A percentile compares a stretch with the other conserved stretches of the same genome.
Evolutionary conservation across 2,888 invertebrate species (phyloP).

Genomic region (Phragmatobia fuliginosa): DNA sequence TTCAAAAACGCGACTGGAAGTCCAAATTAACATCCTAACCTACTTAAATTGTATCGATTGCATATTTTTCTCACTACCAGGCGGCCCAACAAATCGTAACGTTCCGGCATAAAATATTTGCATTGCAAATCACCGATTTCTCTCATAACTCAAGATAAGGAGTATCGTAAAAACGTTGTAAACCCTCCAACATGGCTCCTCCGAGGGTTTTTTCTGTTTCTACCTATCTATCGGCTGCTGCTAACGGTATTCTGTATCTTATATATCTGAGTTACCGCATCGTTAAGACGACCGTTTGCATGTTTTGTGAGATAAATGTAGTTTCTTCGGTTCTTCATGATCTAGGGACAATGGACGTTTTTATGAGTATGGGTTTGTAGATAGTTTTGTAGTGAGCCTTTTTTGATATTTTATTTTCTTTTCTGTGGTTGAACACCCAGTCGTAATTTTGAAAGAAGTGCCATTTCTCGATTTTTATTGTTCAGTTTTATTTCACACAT

Average conservation of each 20-base stretch:
- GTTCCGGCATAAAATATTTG: slow-evolving; percentile 58
- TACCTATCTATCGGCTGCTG: slow-evolving; percentile 48
- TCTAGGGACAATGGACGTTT: slow-evolving; percentile 43
- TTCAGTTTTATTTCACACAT: neutral
- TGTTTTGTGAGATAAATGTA: slow-evolving; percentile 29
- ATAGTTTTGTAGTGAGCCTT: slow-evolving; percentile 36
- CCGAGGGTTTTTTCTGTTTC: slow-evolving; percentile 47
- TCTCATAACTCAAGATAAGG: slow-evolving; percentile 63
- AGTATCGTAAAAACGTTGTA: slow-evolving; percentile 62
- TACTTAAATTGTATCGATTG: slow-evolving; percentile 37
- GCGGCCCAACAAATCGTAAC: slow-evolving; percentile 54
- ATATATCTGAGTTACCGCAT: slow-evolving; percentile 47
- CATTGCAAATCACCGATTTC: slow-evolving; percentile 62
- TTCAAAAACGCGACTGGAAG: neutral
- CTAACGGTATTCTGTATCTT: slow-evolving; percentile 50
- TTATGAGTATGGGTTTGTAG: slow-evolving; percentile 37
- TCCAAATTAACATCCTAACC: slow-evolving; percentile 31
- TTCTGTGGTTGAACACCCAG: neutral
- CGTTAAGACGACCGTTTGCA: slow-evolving; percentile 47
- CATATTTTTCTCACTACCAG: slow-evolving; percentile 43
- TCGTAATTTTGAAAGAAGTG: neutral
- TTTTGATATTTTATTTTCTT: slow-evolving; percentile 21
- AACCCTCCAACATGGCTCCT: slow-evolving; percentile 49
- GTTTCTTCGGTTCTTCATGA: slow-evolving; percentile 40
- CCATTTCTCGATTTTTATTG: neutral